Evolutionary conservation across 2,113 vertebrate species (phyloP).

Genomic region (Archocentrus centrarchus): DNA sequence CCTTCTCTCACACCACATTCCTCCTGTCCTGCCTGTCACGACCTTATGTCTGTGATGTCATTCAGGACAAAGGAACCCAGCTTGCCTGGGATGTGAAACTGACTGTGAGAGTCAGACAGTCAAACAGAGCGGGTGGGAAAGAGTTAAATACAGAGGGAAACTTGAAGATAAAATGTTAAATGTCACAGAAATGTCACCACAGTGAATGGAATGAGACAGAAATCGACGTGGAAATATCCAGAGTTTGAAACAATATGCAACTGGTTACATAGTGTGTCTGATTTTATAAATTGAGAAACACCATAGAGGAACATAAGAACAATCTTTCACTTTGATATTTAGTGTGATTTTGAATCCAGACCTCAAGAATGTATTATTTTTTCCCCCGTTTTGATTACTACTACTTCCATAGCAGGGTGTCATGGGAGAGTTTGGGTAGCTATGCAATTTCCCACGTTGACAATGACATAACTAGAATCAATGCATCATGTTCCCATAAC

Average conservation of each 20-base stretch:
- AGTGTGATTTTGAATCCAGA: not conserved
- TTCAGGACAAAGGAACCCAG: slow-evolving; percentile 74
- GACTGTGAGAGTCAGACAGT: slow-evolving; percentile 35
- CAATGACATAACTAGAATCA: slow-evolving; percentile 33
- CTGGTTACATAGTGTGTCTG: not conserved
- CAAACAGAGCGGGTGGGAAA: slow-evolving; percentile 30
- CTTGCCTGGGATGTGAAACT: slow-evolving; percentile 73
- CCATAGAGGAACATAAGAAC: not conserved
- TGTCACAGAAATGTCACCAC: slow-evolving; percentile 38
- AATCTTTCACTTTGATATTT: not conserved
- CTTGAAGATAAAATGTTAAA: slow-evolving; percentile 45
- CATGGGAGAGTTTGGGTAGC: not conserved
- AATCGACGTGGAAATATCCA: not conserved
- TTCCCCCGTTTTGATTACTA: not conserved
- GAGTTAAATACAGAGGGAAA: slow-evolving; percentile 41
- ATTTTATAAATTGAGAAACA: not conserved
- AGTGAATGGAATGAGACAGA: not conserved
- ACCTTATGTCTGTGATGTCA: slow-evolving; percentile 80
- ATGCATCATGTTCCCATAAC: slow-evolving; percentile 50
- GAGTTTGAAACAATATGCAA: not conserved
- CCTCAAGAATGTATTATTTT: not conserved
- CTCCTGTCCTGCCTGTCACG: slow-evolving; percentile 74
- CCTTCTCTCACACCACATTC: slow-evolving; percentile 65
- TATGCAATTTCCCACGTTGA: slow-evolving; percentile 5
- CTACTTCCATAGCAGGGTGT: not conserved